These are phyloP conservation scores for Megaceryle torquata DNA, from an alignment of 2,113 vertebrate species.

Conservation along the genomic window DNA sequence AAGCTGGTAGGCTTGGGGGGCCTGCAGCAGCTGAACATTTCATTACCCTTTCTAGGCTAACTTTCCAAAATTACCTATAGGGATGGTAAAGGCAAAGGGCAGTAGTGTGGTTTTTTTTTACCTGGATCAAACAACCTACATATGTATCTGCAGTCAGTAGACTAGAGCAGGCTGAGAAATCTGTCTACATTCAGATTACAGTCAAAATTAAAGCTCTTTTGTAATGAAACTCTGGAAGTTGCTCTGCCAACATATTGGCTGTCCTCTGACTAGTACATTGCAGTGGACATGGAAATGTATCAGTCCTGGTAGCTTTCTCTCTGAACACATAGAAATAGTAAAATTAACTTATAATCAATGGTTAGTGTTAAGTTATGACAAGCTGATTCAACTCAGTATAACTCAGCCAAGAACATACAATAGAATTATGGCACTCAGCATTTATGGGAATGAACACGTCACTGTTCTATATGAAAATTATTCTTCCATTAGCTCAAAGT, in stretches of 20 bases:
- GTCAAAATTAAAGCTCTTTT: neutral
- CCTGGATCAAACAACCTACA: neutral
- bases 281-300: neutral
- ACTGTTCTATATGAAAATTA: neutral
- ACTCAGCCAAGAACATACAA: neutral
- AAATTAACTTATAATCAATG: neutral
- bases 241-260: neutral
- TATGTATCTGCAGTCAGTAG: neutral
- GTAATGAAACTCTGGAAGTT: neutral
- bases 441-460: neutral
- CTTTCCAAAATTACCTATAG: neutral
- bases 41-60: neutral
- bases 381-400: neutral
- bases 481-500: neutral
- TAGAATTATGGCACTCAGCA: neutral
- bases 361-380: neutral
- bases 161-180: neutral
- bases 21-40: neutral
- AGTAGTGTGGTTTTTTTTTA: neutral
- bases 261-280: neutral
- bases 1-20: neutral
- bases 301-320: neutral
- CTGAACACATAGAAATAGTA: neutral
- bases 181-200: neutral
- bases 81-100: neutral